Evolutionary conservation across 1,140 invertebrate species (phyloP).

Genomic region (Apis cerana): DNA sequence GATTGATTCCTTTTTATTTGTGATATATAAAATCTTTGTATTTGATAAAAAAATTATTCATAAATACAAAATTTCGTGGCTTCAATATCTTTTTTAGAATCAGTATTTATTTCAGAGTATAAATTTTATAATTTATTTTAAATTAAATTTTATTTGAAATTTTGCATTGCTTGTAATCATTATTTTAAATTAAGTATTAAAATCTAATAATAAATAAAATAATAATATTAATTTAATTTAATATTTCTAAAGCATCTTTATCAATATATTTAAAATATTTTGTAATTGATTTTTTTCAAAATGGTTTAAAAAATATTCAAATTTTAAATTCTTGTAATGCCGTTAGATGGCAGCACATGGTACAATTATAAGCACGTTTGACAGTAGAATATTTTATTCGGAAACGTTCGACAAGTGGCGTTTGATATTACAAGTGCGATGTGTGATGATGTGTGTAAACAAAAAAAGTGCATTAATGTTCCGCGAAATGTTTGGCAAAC

Average conservation of each 20-base stretch:
- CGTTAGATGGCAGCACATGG: constrained; percentile 4
- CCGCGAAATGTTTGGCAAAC: constrained; percentile 6
- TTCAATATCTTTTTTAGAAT: not conserved
- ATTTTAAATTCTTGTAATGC: accelerated
- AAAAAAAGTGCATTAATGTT: constrained; percentile 25
- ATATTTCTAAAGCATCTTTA: not conserved
- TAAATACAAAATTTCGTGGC: not conserved
- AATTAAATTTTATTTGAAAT: not conserved
- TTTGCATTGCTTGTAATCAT: not conserved
- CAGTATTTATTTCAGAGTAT: not conserved
- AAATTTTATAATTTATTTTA: not conserved
- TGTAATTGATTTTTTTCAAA: not conserved
- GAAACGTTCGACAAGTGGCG: constrained; percentile 6
- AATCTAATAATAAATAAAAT: not conserved
- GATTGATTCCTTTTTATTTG: too few relatives aligned
- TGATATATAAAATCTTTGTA: not conserved
- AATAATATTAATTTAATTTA: not conserved
- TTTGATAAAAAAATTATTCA: not conserved
- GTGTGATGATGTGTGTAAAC: constrained; percentile 23
- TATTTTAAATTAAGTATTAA: not conserved
- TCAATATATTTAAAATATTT: not conserved
- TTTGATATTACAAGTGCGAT: constrained; percentile 20
- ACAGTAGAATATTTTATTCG: not conserved
- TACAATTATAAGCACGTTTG: not conserved
- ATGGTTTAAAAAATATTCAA: not conserved